Base-by-base conservation (phyloP, 2,888 invertebrate genomes). In the Cremastobaeus sp. region DNA sequence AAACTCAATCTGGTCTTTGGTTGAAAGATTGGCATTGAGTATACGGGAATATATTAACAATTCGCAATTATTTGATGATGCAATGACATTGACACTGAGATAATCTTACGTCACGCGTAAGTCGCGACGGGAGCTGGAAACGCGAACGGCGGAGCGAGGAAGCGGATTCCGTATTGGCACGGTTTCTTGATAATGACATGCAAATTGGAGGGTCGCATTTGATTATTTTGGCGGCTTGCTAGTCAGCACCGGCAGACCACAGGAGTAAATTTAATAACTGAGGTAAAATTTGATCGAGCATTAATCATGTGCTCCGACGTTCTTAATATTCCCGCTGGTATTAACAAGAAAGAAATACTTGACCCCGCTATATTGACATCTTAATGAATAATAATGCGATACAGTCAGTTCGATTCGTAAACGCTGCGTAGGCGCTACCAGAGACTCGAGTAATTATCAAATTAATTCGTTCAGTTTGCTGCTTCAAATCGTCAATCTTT, bases 281-380 rank as follows among this genome's bases (percentile, higher is more conserved):
- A 35, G 21, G 35, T 17, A 59, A 69, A 54, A 57, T 59, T 59
- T 39, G 39, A 57, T 65, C 72, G 47, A 65, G 50, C 45, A 65
- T 59, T 57, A 71, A 59, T 65, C 54, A 65, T 60, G 59, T 14
- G 34, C 41, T 21, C 1, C 21, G 62, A 57, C 52, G 73, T 50
- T 28, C 55, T 62, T 66, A 52, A 59, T 62, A 73, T 66, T 73
- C 37, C 45, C 35, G 35, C 4, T n/a, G 17, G 12, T 60, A 65
- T 59, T 66, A 60, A 72, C 47, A 34, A 68, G 78, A 79, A 82
- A 77, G 77, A 79, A 81, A 78, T 78, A 78, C 75, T 86, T 86
- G 82, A 86, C 85, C 85, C 64, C 78, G 57, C 72, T 74, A 65
- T 81, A 83, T 84, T 83, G 83, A 81, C 83, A 76, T 81, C 77